phyloP scores from a whole-genome alignment of 2,113 vertebrate species.

The Myiagra hebetior region DNA sequence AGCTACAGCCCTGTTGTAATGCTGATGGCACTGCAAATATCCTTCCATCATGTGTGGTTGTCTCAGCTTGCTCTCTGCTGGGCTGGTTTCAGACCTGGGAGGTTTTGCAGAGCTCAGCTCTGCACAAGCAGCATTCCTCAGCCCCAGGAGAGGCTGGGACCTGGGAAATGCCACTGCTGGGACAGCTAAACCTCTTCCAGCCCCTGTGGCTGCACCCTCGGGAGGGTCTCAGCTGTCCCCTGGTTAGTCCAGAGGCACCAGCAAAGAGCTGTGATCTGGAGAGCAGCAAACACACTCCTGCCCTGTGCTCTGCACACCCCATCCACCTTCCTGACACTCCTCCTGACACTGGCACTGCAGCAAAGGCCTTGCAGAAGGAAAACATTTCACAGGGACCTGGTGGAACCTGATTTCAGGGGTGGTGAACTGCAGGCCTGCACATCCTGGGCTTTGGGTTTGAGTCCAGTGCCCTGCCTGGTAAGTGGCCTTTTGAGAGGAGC shows the following conservation, averaged over 20 bases:
- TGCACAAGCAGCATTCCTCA: neutral
- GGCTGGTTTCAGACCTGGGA: neutral
- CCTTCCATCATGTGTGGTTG: neutral
- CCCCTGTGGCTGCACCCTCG: neutral
- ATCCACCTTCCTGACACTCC: neutral
- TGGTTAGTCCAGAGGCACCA: neutral
- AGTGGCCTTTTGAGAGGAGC: neutral
- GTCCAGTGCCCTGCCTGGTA: neutral
- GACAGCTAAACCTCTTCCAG: neutral
- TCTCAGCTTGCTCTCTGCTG: neutral
- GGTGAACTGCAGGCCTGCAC: neutral
- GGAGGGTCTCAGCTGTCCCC: neutral
- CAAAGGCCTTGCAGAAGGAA: neutral
- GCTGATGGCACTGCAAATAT: accelerated
- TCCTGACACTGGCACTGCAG: neutral
- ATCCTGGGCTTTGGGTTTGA: neutral
- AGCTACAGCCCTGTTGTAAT: accelerated
- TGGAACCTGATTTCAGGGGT: neutral
- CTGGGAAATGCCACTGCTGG: neutral
- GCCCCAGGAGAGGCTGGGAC: neutral
- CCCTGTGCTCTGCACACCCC: neutral
- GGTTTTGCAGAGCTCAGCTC: neutral
- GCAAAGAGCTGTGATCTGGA: neutral
- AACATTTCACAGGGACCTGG: neutral
- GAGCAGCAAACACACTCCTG: neutral